Percentiles rank a stretch among this genome's conserved stretches.
Evolutionary conservation across 2,888 invertebrate species (phyloP).

Genomic region (Mythimna pallens): DNA sequence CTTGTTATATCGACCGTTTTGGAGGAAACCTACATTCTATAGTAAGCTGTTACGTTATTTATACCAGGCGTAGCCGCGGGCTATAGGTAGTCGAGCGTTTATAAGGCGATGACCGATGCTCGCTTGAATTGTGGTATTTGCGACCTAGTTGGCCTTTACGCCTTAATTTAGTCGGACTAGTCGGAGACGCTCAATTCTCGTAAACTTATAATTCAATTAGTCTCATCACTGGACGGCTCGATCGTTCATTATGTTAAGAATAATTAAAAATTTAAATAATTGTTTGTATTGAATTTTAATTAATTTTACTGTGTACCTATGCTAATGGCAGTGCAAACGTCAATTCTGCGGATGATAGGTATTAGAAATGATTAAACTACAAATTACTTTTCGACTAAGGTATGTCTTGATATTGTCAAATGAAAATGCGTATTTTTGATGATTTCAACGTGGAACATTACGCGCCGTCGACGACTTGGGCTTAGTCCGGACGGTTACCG

Average conservation of each 20-base stretch:
- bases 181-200: constrained; percentile 12
- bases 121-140: constrained; percentile 18
- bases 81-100: constrained; percentile 11
- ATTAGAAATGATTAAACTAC: constrained; percentile 25
- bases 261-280: background rate
- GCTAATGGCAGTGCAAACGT: constrained; percentile 17
- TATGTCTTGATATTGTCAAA: background rate
- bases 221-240: background rate
- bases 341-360: constrained; percentile 6
- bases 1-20: constrained; percentile 27
- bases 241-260: background rate
- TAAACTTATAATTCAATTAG: constrained; percentile 38
- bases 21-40: constrained; percentile 47
- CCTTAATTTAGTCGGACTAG: constrained; percentile 27
- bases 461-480: no score
- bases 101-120: constrained; percentile 46
- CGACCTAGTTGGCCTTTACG: constrained; percentile 40
- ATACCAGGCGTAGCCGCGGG: constrained; percentile 21
- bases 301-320: constrained; percentile 7
- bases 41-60: constrained; percentile 39
- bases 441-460: background rate
- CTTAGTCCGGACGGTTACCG: no score
- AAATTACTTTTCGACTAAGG: constrained; percentile 9
- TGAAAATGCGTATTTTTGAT: background rate
- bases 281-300: constrained; percentile 33